Evolutionary conservation across 2,888 invertebrate genomes (phyloP).

Genomic region (Anthophora plumipes): DNA sequence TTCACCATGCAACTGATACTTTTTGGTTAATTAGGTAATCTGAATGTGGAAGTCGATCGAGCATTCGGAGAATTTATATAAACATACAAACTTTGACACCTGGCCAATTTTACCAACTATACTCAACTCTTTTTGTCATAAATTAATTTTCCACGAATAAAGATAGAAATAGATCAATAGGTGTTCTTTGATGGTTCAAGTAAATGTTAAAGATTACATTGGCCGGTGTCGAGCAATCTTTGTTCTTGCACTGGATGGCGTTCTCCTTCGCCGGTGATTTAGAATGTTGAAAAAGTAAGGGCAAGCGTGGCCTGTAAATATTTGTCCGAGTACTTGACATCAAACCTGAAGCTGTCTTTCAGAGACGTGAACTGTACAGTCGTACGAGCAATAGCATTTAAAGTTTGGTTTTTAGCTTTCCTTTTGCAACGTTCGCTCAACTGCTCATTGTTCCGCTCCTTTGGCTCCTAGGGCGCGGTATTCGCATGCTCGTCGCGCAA

Average conservation of each 20-base stretch:
- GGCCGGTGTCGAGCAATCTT: conserved; percentile 25
- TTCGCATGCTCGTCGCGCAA: neutral
- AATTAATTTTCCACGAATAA: no score
- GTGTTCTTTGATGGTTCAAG: neutral
- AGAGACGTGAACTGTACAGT: conserved; percentile 20
- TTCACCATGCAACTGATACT: neutral
- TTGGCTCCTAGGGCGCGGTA: neutral
- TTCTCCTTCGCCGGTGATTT: conserved; percentile 30
- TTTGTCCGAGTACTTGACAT: conserved; percentile 57
- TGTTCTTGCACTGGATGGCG: conserved; percentile 10
- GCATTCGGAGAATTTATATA: no score
- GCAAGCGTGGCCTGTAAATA: conserved; percentile 44
- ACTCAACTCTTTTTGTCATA: no score
- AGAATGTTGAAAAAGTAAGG: conserved; percentile 45
- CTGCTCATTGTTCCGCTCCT: neutral
- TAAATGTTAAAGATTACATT: conserved; percentile 13
- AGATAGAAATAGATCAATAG: no score
- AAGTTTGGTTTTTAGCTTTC: conserved; percentile 22
- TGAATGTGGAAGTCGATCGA: no score
- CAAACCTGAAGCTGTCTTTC: conserved; percentile 45
- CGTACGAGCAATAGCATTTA: conserved; percentile 17
- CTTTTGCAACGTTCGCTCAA: neutral
- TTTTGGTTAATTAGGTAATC: conserved; percentile 4
- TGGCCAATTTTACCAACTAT: no score
- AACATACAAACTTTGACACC: no score